Conservation (phyloP, 2,888 invertebrate species). For the Apocheima hispidaria region DNA sequence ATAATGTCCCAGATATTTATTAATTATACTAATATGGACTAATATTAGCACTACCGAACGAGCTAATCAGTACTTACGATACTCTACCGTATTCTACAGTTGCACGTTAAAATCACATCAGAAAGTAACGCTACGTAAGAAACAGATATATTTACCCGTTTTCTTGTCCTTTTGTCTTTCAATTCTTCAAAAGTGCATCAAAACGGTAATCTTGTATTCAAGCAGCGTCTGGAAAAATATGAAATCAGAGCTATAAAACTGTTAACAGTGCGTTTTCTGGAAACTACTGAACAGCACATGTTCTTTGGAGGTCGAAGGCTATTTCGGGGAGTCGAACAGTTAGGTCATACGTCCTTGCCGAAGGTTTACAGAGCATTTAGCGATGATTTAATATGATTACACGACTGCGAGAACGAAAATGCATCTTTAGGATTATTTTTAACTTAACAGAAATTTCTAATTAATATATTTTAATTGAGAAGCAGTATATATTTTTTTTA, state of each 20-base stretch:
- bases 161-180: slow-evolving; percentile 67
- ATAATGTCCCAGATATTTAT: no score
- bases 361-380: slow-evolving; percentile 24
- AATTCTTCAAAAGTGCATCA: slow-evolving; percentile 50
- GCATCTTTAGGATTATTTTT: not conserved
- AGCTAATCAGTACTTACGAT: no score
- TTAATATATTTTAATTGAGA: no score
- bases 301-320: slow-evolving; percentile 38
- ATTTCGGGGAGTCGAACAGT: slow-evolving; percentile 40
- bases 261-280: slow-evolving; percentile 38
- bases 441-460: no score
- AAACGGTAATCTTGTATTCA: slow-evolving; percentile 40
- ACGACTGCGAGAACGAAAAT: slow-evolving; percentile 14
- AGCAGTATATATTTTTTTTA: no score
- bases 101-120: no score
- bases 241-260: slow-evolving; percentile 30
- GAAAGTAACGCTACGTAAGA: no score
- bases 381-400: slow-evolving; percentile 8
- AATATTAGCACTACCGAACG: no score
- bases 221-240: slow-evolving; percentile 40
- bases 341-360: slow-evolving; percentile 41
- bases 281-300: slow-evolving; percentile 30
- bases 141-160: slow-evolving; percentile 67
- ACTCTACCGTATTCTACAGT: no score
- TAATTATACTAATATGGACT: no score